Evolutionary conservation across 2,113 vertebrate genomes (phyloP).

Genomic region (Pandion haliaetus): DNA sequence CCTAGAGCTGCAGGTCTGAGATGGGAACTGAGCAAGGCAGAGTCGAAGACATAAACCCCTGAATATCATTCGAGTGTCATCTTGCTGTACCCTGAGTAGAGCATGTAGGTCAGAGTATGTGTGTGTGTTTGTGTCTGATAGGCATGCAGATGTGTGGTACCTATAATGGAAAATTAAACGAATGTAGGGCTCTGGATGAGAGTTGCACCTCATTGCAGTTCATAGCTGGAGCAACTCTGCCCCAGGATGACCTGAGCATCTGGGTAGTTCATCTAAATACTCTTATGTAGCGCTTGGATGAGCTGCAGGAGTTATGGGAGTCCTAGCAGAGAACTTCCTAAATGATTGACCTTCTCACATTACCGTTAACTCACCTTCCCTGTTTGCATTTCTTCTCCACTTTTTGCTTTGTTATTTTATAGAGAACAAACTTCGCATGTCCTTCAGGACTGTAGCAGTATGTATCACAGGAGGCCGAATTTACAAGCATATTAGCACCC

Average conservation of each 20-base stretch:
- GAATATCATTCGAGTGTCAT: neutral
- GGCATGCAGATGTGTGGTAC: neutral
- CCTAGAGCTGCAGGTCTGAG: neutral
- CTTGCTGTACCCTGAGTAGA: neutral
- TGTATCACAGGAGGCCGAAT: neutral
- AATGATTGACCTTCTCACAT: neutral
- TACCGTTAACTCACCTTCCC: neutral
- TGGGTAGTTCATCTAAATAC: neutral
- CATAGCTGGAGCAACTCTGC: neutral
- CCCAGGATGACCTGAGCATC: neutral
- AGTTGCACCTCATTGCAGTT: neutral
- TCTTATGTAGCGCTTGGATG: neutral
- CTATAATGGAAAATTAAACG: neutral
- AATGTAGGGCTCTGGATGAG: neutral
- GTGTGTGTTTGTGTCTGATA: neutral
- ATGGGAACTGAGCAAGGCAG: neutral
- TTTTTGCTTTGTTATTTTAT: constrained; percentile 3
- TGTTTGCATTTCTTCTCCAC: neutral
- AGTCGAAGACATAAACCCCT: neutral
- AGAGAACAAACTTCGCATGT: neutral
- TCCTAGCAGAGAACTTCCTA: neutral
- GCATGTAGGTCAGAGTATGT: neutral
- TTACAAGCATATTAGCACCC: constrained; percentile 18
- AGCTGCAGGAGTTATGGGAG: neutral
- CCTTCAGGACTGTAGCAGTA: neutral